Evolutionary conservation across 2,797 vertebrate species (phyloP).

Genomic region (Coregonus suidteri): DNA sequence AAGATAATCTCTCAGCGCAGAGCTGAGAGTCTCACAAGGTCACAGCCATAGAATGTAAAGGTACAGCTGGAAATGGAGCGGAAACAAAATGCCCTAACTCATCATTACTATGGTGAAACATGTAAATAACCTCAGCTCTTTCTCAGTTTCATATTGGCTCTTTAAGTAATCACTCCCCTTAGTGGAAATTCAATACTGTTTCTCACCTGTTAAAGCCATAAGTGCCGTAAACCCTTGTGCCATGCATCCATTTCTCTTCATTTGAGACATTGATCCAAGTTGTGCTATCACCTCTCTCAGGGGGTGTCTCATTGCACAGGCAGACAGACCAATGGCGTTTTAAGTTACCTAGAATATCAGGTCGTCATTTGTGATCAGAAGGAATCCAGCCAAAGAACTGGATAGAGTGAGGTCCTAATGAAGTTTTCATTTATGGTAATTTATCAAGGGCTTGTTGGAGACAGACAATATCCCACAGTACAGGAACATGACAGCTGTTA

Average conservation of each 20-base stretch:
- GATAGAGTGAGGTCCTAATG: neutral
- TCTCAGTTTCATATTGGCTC: neutral
- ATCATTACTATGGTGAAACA: slow-evolving; percentile 8
- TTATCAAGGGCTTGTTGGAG: slow-evolving; percentile 2
- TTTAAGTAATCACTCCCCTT: too few relatives aligned
- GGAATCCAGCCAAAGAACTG: neutral
- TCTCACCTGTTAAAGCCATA: slow-evolving; percentile 11
- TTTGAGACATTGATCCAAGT: slow-evolving; percentile 14
- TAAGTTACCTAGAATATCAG: neutral
- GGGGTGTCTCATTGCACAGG: neutral
- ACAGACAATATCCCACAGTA: slow-evolving; percentile 1
- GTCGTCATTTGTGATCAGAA: neutral
- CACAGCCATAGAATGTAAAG: neutral
- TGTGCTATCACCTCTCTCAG: neutral
- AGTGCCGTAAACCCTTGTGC: neutral
- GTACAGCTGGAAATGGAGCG: neutral
- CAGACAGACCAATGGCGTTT: neutral
- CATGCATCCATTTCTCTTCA: neutral
- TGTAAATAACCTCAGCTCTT: neutral
- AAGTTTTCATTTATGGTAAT: slow-evolving; percentile 7
- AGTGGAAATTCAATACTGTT: neutral
- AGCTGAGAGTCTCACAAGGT: neutral
- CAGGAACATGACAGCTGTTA: neutral
- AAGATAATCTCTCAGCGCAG: neutral
- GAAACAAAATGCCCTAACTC: neutral